Evolutionary conservation across 2,113 vertebrate species (phyloP).

Genomic region (Hemiscyllium ocellatum): DNA sequence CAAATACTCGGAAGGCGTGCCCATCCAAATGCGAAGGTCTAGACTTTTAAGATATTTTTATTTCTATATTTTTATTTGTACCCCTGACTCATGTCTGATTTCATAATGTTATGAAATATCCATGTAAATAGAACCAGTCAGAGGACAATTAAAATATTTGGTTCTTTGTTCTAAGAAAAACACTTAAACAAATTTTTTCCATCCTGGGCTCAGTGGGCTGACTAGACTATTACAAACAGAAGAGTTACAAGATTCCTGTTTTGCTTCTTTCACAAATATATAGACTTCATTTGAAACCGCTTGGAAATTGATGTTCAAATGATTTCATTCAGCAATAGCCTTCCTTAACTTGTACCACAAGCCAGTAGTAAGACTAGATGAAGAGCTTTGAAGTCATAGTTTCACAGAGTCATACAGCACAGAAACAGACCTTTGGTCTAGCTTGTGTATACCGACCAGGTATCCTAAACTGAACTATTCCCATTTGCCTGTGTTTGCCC

Average conservation of each 20-base stretch:
- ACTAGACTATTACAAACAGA: not conserved
- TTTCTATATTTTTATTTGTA: not conserved
- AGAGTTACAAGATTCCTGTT: constrained; percentile 15
- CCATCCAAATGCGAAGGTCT: not conserved
- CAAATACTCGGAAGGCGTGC: not conserved
- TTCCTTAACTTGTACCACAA: not conserved
- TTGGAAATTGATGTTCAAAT: not conserved
- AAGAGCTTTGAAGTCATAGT: not conserved
- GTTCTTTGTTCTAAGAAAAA: not conserved
- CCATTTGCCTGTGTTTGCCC: no score
- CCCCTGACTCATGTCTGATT: constrained; percentile 23
- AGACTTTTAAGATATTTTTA: not conserved
- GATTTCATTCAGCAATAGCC: not conserved
- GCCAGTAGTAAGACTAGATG: not conserved
- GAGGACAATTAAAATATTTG: not conserved
- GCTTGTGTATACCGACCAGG: no score
- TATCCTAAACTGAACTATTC: no score
- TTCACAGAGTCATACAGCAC: no score
- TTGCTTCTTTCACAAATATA: not conserved
- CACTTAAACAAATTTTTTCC: constrained; percentile 16
- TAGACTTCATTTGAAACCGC: not conserved
- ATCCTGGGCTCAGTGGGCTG: not conserved
- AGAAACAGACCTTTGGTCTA: no score
- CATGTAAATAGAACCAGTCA: not conserved
- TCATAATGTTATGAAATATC: not conserved